A percentile compares a stretch with the other conserved stretches of the same genome.
phyloP scores from a whole-genome alignment of 1,140 invertebrate genomes.

The Vanessa atalanta region DNA sequence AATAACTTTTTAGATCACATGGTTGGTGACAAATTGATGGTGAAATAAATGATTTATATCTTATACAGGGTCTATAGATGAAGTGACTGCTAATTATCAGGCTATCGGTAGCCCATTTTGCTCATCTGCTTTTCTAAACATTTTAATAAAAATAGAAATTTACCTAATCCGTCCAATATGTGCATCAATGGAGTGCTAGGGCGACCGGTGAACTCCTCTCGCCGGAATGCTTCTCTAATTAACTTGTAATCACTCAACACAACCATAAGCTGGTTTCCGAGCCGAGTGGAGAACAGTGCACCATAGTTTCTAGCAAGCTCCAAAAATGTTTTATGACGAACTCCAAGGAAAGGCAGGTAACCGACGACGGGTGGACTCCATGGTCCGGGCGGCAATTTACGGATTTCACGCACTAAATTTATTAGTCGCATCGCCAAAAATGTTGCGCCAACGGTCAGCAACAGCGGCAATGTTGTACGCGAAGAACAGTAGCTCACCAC shows the following conservation, averaged over 20 bases:
- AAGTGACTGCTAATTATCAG: no score
- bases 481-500: conserved; percentile 65
- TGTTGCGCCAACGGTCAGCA: conserved; percentile 75
- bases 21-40: no score
- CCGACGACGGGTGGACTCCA: conserved; percentile 91
- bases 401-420: conserved; percentile 81
- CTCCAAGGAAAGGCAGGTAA: conserved; percentile 89
- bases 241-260: conserved; percentile 92
- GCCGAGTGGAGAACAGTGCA: conserved; percentile 88
- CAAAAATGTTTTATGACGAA: conserved; percentile 89
- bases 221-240: conserved; percentile 91
- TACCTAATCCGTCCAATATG: conserved; percentile 94
- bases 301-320: conserved; percentile 89
- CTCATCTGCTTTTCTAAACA: neutral
- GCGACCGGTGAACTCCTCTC: conserved; percentile 92
- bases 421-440: conserved; percentile 81
- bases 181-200: conserved; percentile 91
- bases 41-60: no score
- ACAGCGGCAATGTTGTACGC: conserved; percentile 73
- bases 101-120: no score
- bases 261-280: conserved; percentile 91
- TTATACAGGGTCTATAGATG: no score
- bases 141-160: conserved; percentile 65
- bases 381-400: conserved; percentile 90
- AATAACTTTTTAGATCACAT: no score